Conservation (phyloP, 2,888 invertebrate genomes). For the Spilosoma lubricipeda region DNA sequence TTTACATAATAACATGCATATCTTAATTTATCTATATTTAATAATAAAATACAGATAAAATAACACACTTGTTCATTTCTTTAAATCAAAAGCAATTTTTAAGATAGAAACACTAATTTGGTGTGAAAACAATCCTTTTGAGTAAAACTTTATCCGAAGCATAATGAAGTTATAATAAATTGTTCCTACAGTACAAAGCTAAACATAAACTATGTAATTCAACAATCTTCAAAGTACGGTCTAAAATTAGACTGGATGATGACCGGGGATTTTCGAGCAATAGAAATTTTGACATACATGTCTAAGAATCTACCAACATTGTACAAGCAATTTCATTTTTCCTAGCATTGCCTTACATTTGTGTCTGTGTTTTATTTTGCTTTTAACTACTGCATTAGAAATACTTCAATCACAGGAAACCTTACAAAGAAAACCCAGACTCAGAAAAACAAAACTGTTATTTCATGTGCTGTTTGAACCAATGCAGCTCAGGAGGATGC, state of each 20-base stretch:
- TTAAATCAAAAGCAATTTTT: background rate
- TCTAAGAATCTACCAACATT: background rate
- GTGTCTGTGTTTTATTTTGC: no score
- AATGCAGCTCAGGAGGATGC: no score
- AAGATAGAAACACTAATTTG: background rate
- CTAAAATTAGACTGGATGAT: background rate
- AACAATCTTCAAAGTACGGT: no score
- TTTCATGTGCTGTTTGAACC: no score
- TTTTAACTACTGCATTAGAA: no score
- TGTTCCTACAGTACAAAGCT: background rate
- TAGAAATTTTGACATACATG: background rate
- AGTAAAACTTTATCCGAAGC: background rate
- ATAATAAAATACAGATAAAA: constrained; percentile 29
- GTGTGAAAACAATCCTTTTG: background rate
- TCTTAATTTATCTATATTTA: constrained; percentile 26
- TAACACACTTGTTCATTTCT: constrained; percentile 79
- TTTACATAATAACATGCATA: constrained; percentile 40
- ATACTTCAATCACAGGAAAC: no score
- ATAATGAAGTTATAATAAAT: background rate
- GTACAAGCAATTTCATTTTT: background rate
- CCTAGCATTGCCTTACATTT: background rate
- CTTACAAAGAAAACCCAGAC: no score
- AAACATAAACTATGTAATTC: background rate
- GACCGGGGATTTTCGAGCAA: background rate
- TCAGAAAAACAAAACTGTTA: no score